phyloP scores from a whole-genome alignment of 2,797 vertebrate species.

The Pristis pectinata region DNA sequence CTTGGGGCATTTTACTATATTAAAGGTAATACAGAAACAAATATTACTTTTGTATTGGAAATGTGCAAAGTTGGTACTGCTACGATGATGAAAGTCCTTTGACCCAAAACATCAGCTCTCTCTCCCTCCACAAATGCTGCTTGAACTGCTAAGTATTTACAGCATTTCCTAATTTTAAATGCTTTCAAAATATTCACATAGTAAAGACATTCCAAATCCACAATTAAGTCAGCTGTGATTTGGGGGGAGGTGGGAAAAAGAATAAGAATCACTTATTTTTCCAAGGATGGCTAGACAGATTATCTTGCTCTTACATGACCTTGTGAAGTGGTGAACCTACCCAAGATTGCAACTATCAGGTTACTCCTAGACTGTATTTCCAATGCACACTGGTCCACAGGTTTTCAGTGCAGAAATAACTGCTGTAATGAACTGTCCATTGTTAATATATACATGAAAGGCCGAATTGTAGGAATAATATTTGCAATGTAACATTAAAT shows the following conservation, averaged over 20 bases:
- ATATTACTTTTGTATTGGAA: too few relatives aligned
- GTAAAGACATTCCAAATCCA: not conserved
- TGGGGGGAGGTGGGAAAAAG: not conserved
- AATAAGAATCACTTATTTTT: not conserved
- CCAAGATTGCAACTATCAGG: not conserved
- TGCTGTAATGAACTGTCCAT: not conserved
- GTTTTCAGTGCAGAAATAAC: not conserved
- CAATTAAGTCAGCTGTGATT: not conserved
- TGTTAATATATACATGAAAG: not conserved
- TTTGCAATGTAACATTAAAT: not conserved
- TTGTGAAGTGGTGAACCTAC: not conserved
- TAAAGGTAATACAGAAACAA: too few relatives aligned
- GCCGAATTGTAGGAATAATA: not conserved
- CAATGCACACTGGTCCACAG: not conserved
- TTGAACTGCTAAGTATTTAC: too few relatives aligned
- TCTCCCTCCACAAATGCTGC: too few relatives aligned
- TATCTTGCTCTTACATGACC: not conserved
- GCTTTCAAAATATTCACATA: not conserved
- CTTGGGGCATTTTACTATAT: too few relatives aligned
- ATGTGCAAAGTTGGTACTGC: not conserved
- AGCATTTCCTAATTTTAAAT: too few relatives aligned
- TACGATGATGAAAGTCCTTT: too few relatives aligned
- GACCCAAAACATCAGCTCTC: too few relatives aligned
- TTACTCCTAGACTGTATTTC: not conserved
- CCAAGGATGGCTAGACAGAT: not conserved